Percentiles rank a stretch among this genome's conserved stretches.
These are phyloP conservation scores for Smithornis capensis DNA, from an alignment of 2,113 vertebrate genomes.

Conservation along the genomic window DNA sequence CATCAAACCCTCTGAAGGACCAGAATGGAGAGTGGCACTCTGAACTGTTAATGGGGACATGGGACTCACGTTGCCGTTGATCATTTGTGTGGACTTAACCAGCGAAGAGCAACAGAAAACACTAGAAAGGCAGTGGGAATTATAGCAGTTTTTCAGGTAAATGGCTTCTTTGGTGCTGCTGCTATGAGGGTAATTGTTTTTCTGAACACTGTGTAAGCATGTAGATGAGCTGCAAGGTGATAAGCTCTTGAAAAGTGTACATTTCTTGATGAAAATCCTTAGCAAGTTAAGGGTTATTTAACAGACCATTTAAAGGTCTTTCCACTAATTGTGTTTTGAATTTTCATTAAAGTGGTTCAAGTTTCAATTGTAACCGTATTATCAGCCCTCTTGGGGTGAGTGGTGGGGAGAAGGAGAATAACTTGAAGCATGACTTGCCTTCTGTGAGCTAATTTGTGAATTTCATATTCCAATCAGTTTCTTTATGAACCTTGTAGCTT, in stretches of 20 bases:
- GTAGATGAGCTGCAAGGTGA: neutral
- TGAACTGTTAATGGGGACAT: constrained; percentile 79
- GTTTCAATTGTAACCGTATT: neutral
- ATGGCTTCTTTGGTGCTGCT: neutral
- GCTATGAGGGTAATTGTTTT: neutral
- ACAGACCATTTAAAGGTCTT: neutral
- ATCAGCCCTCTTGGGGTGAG: neutral
- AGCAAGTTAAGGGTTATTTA: neutral
- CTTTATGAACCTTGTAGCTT: neutral
- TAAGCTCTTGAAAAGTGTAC: rapidly evolving
- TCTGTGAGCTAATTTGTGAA: neutral
- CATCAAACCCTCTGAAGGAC: constrained; percentile 60
- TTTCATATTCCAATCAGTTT: neutral
- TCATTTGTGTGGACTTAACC: constrained; percentile 75
- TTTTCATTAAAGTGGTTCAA: neutral
- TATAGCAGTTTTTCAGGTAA: constrained; percentile 75
- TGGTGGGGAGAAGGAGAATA: neutral
- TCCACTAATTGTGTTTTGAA: neutral
- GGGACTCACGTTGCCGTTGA: constrained; percentile 75
- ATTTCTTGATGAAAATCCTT: neutral
- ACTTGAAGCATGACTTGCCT: neutral
- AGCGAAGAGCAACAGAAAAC: constrained; percentile 65
- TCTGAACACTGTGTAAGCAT: neutral
- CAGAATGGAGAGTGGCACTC: constrained; percentile 65
- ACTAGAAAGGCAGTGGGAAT: constrained; percentile 38